Conservation (phyloP, 2,888 invertebrate genomes). For the Orthonychiurus folsomi region DNA sequence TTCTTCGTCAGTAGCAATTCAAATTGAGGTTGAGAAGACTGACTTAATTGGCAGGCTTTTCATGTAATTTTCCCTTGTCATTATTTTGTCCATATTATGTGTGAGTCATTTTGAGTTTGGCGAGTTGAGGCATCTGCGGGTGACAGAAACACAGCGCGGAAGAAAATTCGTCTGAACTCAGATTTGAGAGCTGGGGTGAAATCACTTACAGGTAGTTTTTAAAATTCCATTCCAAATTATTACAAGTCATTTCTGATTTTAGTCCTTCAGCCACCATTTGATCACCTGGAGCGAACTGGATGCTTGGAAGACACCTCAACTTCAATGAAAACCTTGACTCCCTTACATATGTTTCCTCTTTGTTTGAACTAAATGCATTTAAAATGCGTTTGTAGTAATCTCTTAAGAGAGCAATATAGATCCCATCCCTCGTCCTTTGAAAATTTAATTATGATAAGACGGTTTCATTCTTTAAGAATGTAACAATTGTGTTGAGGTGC, state of each 20-base stretch:
- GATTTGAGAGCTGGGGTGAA: not conserved
- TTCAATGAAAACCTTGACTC: not conserved
- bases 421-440: not conserved
- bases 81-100: not conserved
- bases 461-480: not conserved
- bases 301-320: not conserved
- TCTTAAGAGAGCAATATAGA: too few relatives aligned
- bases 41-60: too few relatives aligned
- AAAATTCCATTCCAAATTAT: not conserved
- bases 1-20: too few relatives aligned
- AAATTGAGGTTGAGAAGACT: not conserved
- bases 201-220: not conserved
- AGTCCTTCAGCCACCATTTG: not conserved
- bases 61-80: not conserved
- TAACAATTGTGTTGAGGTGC: not conserved
- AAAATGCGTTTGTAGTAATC: too few relatives aligned
- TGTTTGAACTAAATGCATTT: not conserved
- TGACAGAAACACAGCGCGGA: not conserved
- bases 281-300: not conserved
- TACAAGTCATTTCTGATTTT: constrained; percentile 1
- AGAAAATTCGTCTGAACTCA: not conserved
- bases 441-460: not conserved
- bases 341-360: not conserved
- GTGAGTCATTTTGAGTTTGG: not conserved
- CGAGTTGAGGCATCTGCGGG: not conserved